Base-by-base conservation (phyloP, 2,113 vertebrate species). In the Phrynocephalus versicolor region DNA sequence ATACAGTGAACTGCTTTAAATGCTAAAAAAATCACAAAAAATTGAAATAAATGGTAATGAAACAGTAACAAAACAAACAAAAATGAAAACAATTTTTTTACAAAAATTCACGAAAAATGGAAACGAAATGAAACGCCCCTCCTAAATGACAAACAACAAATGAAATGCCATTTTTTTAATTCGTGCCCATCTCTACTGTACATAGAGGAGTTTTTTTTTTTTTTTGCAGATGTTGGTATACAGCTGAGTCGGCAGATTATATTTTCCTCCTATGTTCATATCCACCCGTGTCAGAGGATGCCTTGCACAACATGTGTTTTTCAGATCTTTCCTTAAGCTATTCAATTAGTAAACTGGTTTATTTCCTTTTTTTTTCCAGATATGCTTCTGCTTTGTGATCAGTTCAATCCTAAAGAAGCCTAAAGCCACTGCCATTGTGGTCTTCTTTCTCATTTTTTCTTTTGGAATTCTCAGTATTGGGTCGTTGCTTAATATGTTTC, bases 351-450 rank as follows among this genome's bases (percentile, higher is more conserved):
- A 67, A 35, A 92, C 35, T 1, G 0, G 12, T 45, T 21, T 6
- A 0, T 85, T 90, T 86, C 41, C 80, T 88, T 72, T 88, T 70
- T n/a, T n/a, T 27, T 79, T 79, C 3, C 94, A 98, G 98, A 97
- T 98, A 88, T 97, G 97, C 82, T 97, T 98, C 95, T 97, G 94
- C 80, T 98, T 98, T 94, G 95, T 98, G 97, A 88, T 98, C 93
- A 97, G 97, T 25, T 97, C 97, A 0, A 77, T 98, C 70, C 94
- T 98, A 79, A 97, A 97, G 92, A 97, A 97, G 92, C 95, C 97
- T 2, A 98, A 97, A 85, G 91, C 96, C 64, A 95, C 97, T 71
- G 97, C 95, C 88, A 97, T 96, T 0, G 92, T 96, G 89, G 97
- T 96, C 57, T 97, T 97, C 72, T 91, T 96, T 93, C 90, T 97